Evolutionary conservation across 92 coral and sea anemone genomes (phyloP).

Genomic region (Paramuricea clavata): DNA sequence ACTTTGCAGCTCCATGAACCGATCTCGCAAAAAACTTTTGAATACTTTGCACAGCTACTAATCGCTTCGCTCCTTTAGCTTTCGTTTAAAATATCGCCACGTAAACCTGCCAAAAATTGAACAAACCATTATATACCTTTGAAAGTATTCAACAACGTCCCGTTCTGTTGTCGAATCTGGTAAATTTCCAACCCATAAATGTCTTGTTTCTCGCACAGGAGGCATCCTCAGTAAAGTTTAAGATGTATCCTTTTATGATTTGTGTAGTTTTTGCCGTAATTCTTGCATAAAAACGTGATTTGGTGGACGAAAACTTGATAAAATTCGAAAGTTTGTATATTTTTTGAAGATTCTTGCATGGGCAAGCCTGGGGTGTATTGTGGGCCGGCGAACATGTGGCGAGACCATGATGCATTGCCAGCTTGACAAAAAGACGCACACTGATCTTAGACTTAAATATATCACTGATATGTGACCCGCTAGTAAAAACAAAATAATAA

Average conservation of each 20-base stretch:
- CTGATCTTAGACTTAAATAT: too few species aligned
- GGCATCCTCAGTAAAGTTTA: conserved; percentile 27
- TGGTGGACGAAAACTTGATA: not conserved
- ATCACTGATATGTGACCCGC: too few species aligned
- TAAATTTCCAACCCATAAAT: conserved; percentile 99
- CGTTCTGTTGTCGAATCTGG: conserved; percentile 95
- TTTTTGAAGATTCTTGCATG: not conserved
- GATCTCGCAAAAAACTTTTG: not conserved
- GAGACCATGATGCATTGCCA: not conserved
- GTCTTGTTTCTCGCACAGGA: conserved; percentile 96
- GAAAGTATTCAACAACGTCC: conserved; percentile 90
- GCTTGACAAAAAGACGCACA: not conserved
- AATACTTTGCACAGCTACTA: not conserved
- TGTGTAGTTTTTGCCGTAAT: not conserved
- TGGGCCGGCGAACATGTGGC: conserved; percentile 3
- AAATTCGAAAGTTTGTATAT: conserved; percentile 9
- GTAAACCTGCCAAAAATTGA: conserved; percentile 23
- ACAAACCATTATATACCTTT: conserved; percentile 65
- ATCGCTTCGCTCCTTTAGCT: not conserved
- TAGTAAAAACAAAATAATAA: too few species aligned
- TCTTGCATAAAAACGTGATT: conserved; percentile 9
- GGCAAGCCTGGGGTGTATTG: not conserved
- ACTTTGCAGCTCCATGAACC: not conserved
- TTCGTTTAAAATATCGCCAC: not conserved
- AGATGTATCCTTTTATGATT: not conserved